Conservation (phyloP, 2,113 vertebrate species). For the Apaloderma vittatum region DNA sequence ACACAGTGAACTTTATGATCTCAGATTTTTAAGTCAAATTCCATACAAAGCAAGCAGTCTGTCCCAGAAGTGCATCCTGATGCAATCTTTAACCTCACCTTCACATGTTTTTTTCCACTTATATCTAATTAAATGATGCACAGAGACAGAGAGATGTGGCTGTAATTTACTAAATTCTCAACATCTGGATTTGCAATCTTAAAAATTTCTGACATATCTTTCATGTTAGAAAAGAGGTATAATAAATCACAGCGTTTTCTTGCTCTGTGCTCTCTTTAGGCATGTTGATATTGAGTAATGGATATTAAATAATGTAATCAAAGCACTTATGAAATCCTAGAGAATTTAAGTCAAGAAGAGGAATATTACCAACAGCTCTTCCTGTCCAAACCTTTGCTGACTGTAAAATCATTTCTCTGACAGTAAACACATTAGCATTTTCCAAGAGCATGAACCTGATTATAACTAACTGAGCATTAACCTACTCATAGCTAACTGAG, state of each 20-base stretch:
- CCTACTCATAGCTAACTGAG: background rate
- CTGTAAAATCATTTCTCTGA: background rate
- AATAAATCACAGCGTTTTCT: background rate
- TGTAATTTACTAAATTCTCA: background rate
- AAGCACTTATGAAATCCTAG: background rate
- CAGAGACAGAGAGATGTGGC: background rate
- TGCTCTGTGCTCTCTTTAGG: background rate
- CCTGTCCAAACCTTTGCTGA: background rate
- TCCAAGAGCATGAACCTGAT: background rate
- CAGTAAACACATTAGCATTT: background rate
- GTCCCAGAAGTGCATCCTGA: background rate
- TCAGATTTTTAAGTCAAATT: background rate
- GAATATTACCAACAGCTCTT: background rate
- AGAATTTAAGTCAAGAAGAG: background rate
- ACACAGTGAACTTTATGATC: background rate
- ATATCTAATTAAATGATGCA: background rate
- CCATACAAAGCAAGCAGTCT: background rate
- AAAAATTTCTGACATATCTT: background rate
- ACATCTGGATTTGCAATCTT: background rate
- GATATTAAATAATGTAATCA: background rate
- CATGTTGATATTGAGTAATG: background rate
- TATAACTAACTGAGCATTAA: background rate
- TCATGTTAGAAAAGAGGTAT: background rate
- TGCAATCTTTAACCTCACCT: background rate
- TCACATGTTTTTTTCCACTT: rapidly evolving